phyloP scores from a whole-genome alignment of 2,113 vertebrate genomes.

The Pterocles burchelli region DNA sequence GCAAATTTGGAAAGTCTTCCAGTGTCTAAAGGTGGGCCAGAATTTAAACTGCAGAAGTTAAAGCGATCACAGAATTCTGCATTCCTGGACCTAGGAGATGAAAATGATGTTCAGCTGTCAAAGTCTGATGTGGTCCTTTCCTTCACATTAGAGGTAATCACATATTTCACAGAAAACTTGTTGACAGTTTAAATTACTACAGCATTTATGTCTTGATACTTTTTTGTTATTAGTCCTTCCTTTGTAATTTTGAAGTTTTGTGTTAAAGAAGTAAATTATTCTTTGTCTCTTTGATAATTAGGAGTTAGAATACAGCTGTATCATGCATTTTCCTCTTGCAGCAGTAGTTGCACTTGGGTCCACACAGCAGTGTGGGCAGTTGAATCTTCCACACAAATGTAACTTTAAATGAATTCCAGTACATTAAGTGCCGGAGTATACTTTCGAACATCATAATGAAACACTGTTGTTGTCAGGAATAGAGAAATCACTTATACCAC shows the following conservation, averaged over 20 bases:
- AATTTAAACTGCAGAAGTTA: constrained; percentile 92
- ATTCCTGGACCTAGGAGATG: constrained; percentile 94
- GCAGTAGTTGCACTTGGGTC: not conserved
- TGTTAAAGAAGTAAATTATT: not conserved
- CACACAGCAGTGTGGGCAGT: not conserved
- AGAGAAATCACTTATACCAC: not conserved
- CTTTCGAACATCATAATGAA: not conserved
- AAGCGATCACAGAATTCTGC: constrained; percentile 92
- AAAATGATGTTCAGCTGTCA: constrained; percentile 89
- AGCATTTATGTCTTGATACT: not conserved
- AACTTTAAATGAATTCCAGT: not conserved
- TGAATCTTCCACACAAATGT: not conserved
- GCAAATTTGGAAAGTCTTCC: constrained; percentile 97
- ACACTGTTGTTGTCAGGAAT: not conserved
- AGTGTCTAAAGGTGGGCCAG: constrained; percentile 92
- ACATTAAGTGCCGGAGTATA: not conserved
- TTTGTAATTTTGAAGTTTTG: not conserved
- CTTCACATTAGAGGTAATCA: constrained; percentile 91
- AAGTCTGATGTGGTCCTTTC: constrained; percentile 93
- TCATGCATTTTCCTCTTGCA: not conserved
- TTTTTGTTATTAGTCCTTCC: not conserved
- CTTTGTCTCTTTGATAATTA: not conserved
- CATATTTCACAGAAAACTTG: not conserved
- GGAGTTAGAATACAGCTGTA: not conserved
- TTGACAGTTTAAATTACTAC: not conserved